These are phyloP conservation scores for Thereva unica DNA, from an alignment of 2,888 invertebrate species.

Conservation along the genomic window DNA sequence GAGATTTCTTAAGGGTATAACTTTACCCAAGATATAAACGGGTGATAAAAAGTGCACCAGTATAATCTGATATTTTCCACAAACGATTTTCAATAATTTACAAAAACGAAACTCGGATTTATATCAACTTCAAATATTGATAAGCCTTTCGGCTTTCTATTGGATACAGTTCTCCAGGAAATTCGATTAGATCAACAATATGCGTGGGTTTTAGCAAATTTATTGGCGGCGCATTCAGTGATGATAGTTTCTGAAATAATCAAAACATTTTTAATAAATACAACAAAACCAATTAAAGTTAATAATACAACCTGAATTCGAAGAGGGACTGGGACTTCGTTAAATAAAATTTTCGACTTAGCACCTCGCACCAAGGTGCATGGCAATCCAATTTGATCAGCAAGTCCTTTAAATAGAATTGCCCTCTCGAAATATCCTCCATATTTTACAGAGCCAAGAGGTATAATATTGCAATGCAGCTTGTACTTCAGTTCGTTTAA, in stretches of 20 bases:
- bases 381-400: conserved; percentile 67
- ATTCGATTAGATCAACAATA: conserved; percentile 64
- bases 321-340: conserved; percentile 66
- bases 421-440: conserved; percentile 68
- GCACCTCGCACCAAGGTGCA: conserved; percentile 63
- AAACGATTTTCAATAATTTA: too few species aligned
- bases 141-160: conserved; percentile 19
- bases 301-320: conserved; percentile 34
- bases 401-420: conserved; percentile 67
- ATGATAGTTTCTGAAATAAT: too few species aligned
- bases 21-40: too few species aligned
- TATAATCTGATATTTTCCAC: too few species aligned
- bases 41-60: too few species aligned
- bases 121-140: not conserved
- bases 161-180: conserved; percentile 45
- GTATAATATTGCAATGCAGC: conserved; percentile 61
- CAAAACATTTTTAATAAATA: too few species aligned
- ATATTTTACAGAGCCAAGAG: conserved; percentile 63
- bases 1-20: too few species aligned
- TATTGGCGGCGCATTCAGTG: conserved; percentile 54
- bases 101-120: too few species aligned
- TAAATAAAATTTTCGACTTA: conserved; percentile 64
- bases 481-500: conserved; percentile 59
- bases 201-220: conserved; percentile 65
- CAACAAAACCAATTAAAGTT: too few species aligned